Conservation (phyloP, 1,140 invertebrate species). For the Reticulitermes speratus region DNA sequence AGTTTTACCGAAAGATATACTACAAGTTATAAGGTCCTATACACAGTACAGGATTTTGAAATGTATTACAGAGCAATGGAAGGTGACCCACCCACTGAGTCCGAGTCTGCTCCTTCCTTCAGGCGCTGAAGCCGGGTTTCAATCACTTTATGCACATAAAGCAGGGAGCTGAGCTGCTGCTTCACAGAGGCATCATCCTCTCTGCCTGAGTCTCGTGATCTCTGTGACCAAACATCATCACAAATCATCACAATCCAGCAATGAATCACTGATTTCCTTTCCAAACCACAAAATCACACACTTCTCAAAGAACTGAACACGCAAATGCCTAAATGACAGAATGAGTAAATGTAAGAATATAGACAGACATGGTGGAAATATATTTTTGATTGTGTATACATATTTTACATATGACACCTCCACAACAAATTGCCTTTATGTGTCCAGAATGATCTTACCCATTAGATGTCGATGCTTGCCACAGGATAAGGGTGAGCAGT, state of each 20-base stretch:
- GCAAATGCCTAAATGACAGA: no score
- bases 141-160: slow-evolving; percentile 76
- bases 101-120: slow-evolving; percentile 55
- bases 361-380: no score
- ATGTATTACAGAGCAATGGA: background rate
- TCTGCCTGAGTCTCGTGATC: slow-evolving; percentile 80
- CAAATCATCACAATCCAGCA: background rate
- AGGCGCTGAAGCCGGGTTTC: slow-evolving; percentile 65
- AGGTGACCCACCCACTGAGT: slow-evolving; percentile 46
- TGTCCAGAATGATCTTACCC: no score
- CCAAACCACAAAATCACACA: background rate
- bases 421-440: no score
- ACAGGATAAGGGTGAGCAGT: no score
- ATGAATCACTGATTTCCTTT: background rate
- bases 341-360: no score
- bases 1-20: no score
- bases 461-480: no score
- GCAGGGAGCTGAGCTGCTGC: slow-evolving; percentile 84
- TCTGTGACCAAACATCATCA: slow-evolving; percentile 45
- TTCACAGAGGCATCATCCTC: slow-evolving; percentile 81
- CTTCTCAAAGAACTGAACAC: no score
- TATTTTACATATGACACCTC: no score
- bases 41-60: background rate
- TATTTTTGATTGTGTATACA: no score
- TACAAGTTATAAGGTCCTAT: background rate